Evolutionary conservation across 2,797 vertebrate species (phyloP).

Genomic region (Sylvia borin): DNA sequence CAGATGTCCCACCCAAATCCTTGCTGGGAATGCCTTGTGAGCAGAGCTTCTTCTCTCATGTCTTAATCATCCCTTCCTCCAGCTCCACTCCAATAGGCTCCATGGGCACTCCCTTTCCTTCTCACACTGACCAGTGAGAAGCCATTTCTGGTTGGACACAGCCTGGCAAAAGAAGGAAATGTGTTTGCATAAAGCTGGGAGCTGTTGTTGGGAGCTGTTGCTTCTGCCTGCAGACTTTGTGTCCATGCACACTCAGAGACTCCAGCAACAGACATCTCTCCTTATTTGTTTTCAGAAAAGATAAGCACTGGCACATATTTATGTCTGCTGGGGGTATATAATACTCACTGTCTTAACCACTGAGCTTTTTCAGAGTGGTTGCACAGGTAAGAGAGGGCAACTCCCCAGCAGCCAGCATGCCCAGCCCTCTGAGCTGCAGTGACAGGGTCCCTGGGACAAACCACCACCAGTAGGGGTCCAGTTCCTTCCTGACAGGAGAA

Average conservation of each 20-base stretch:
- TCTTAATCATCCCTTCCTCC: slow-evolving; percentile 2
- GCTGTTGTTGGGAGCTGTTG: not conserved
- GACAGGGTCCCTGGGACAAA: not conserved
- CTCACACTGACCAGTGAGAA: rapidly evolving
- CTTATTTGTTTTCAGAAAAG: not conserved
- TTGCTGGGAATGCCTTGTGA: not conserved
- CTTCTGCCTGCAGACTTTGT: not conserved
- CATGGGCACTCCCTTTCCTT: not conserved
- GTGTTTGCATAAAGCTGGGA: not conserved
- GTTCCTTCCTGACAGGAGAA: not conserved
- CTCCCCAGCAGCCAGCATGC: not conserved
- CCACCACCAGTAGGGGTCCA: not conserved
- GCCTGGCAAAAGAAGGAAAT: not conserved
- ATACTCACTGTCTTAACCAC: not conserved
- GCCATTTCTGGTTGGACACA: rapidly evolving
- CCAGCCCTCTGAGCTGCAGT: not conserved
- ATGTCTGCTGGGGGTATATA: not conserved
- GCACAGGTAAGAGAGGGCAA: not conserved
- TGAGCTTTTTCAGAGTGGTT: not conserved
- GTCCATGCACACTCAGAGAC: not conserved
- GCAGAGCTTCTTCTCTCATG: not conserved
- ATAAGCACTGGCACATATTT: not conserved
- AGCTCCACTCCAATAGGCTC: not conserved
- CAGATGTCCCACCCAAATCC: not conserved
- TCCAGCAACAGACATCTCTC: not conserved